phyloP scores from a whole-genome alignment of 2,888 invertebrate species.

The Callinectes sapidus region DNA sequence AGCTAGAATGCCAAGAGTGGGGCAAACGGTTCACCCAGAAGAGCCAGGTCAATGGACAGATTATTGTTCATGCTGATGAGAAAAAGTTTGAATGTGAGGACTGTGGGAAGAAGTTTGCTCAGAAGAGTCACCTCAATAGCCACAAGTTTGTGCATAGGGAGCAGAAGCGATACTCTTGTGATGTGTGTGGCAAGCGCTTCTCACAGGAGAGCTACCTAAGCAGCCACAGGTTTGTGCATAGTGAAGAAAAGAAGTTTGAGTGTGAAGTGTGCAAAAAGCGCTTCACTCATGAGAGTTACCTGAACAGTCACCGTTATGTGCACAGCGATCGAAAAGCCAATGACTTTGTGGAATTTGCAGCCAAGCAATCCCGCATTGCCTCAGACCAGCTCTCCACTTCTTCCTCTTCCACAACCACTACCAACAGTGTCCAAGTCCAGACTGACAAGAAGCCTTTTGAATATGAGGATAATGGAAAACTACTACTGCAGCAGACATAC shows the following conservation, averaged over 20 bases:
- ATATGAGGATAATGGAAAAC: slow-evolving; percentile 54
- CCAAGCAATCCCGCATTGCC: slow-evolving; percentile 31
- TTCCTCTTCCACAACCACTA: slow-evolving; percentile 26
- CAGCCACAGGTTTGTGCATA: slow-evolving; percentile 63
- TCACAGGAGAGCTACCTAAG: slow-evolving; percentile 60
- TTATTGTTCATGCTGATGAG: slow-evolving; percentile 56
- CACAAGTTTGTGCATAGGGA: slow-evolving; percentile 64
- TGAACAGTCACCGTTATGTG: slow-evolving; percentile 64
- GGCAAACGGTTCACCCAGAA: slow-evolving; percentile 64
- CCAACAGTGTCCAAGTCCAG: slow-evolving; percentile 50
- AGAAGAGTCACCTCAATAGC: slow-evolving; percentile 64
- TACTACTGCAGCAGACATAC: slow-evolving; percentile 58
- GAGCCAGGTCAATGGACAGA: slow-evolving; percentile 48
- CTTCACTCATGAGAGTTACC: slow-evolving; percentile 63
- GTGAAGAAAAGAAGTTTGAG: slow-evolving; percentile 62
- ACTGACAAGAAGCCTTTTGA: slow-evolving; percentile 61
- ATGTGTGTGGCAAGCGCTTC: slow-evolving; percentile 65
- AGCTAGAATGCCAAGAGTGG: slow-evolving; percentile 68
- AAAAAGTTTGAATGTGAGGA: slow-evolving; percentile 58
- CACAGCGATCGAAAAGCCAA: slow-evolving; percentile 49
- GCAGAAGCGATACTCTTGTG: slow-evolving; percentile 63
- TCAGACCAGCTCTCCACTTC: slow-evolving; percentile 21
- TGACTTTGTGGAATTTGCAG: neutral
- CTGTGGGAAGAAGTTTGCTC: slow-evolving; percentile 61
- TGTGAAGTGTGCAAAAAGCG: slow-evolving; percentile 61